These are phyloP conservation scores for Siphamia tubifer DNA, from an alignment of 2,113 vertebrate species.

Conservation along the genomic window DNA sequence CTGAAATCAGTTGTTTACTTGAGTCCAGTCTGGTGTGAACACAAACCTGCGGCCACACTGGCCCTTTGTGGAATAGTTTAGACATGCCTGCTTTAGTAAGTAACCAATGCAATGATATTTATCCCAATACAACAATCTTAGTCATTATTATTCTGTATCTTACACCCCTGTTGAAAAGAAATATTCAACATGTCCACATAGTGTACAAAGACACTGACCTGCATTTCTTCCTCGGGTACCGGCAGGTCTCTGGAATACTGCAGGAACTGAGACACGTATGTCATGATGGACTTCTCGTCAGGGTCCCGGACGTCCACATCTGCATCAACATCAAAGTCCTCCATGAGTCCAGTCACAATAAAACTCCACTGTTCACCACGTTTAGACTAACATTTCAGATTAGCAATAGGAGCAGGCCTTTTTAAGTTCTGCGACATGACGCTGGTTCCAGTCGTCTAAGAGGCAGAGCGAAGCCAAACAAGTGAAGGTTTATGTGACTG, in stretches of 20 bases:
- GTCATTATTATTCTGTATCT: too few relatives aligned
- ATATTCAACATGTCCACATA: too few relatives aligned
- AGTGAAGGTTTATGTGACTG: slow-evolving; percentile 5
- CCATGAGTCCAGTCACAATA: slow-evolving; percentile 39
- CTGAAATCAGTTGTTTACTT: too few relatives aligned
- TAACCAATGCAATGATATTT: too few relatives aligned
- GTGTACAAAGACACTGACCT: slow-evolving; percentile 83
- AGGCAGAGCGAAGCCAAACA: slow-evolving; percentile 26
- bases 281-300: slow-evolving; percentile 98
- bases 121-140: too few relatives aligned
- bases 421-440: too few relatives aligned
- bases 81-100: too few relatives aligned
- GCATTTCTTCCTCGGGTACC: slow-evolving; percentile 68
- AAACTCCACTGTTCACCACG: neutral
- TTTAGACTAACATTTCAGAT: neutral
- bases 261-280: slow-evolving; percentile 95
- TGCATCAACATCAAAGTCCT: slow-evolving; percentile 65
- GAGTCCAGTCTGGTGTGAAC: too few relatives aligned
- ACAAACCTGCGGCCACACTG: too few relatives aligned
- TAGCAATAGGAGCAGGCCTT: neutral
- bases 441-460: too few relatives aligned
- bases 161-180: too few relatives aligned
- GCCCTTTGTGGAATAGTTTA: too few relatives aligned
- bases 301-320: slow-evolving; percentile 91
- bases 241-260: slow-evolving; percentile 86